phyloP scores from a whole-genome alignment of 2,888 invertebrate species.

The Leucophenga montana region DNA sequence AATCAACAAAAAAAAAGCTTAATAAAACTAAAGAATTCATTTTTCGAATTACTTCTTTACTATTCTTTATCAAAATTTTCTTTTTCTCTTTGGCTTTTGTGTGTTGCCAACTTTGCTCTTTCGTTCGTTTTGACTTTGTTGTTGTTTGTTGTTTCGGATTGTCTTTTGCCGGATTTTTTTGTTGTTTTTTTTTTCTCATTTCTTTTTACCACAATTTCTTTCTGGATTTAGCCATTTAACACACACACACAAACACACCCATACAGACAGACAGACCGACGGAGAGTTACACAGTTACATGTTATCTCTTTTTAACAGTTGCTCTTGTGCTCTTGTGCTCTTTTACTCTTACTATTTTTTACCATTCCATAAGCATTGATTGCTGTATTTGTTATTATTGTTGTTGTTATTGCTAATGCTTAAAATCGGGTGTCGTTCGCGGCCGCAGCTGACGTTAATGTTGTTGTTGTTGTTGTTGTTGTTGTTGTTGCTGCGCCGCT shows the following conservation, averaged over 20 bases:
- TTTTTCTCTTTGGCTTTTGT: conserved; percentile 6
- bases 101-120: conserved; percentile 22
- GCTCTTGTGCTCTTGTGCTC: conserved; percentile 7
- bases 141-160: no score
- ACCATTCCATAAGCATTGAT: not conserved
- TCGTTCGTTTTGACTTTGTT: conserved; percentile 37
- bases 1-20: no score
- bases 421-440: conserved; percentile 54
- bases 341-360: not conserved
- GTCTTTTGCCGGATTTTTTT: conserved; percentile 29
- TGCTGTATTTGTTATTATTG: not conserved
- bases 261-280: not conserved
- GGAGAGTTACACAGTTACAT: not conserved
- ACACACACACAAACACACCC: conserved; percentile 17
- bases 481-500: no score
- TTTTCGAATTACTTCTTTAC: no score
- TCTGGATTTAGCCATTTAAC: conserved; percentile 4
- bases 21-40: no score
- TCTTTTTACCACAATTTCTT: conserved; percentile 2
- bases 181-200: conserved; percentile 2
- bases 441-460: not conserved
- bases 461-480: no score
- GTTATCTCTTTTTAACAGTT: not conserved
- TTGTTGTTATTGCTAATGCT: conserved; percentile 40
- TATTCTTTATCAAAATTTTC: not conserved